A percentile compares a stretch with the other conserved stretches of the same genome.
These are phyloP conservation scores for Bos javanicus DNA, from an alignment of 2,113 vertebrate genomes.

Conservation along the genomic window DNA sequence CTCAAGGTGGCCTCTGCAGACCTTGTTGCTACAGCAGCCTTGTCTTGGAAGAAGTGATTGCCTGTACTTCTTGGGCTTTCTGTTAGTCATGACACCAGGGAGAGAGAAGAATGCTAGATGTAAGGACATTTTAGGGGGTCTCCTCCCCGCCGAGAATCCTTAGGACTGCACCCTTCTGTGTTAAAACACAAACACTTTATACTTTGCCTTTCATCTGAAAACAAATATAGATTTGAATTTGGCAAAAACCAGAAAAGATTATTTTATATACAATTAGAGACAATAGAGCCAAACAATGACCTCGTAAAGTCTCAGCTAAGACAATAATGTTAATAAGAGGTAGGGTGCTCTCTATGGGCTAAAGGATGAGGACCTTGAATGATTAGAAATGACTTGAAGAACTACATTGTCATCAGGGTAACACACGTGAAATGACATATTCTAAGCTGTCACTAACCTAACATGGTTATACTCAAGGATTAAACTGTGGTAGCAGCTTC, in stretches of 20 bases:
- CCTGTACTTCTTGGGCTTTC: background rate
- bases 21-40: background rate
- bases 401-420: background rate
- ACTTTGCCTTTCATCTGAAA: constrained; percentile 6
- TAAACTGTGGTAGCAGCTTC: background rate
- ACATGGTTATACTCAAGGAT: background rate
- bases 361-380: background rate
- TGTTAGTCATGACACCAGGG: background rate
- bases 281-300: background rate
- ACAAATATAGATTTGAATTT: background rate
- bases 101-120: background rate
- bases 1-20: background rate
- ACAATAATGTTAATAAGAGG: background rate
- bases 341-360: background rate
- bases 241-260: background rate
- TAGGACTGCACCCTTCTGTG: background rate
- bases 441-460: background rate
- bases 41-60: background rate
- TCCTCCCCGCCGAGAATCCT: background rate
- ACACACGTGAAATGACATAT: background rate
- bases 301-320: background rate
- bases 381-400: constrained; percentile 15
- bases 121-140: background rate
- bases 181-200: background rate
- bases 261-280: background rate